These are phyloP conservation scores for Calameuta pallipes DNA, from an alignment of 2,888 invertebrate genomes.

Conservation along the genomic window DNA sequence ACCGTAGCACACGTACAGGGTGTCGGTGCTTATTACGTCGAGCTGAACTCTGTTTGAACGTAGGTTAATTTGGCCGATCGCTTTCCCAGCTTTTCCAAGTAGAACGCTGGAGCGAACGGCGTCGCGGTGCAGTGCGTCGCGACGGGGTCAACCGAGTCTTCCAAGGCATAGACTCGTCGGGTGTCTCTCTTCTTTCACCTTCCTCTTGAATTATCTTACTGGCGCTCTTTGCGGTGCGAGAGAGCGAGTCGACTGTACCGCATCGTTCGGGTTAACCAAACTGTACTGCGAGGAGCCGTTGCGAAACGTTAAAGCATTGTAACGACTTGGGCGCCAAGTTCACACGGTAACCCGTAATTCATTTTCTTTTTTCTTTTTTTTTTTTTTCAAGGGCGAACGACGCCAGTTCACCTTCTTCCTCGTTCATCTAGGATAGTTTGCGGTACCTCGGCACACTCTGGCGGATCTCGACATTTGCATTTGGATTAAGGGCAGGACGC, in stretches of 20 bases:
- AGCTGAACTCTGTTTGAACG: neutral
- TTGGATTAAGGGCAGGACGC: neutral
- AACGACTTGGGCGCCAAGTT: slow-evolving; percentile 29
- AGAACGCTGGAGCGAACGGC: neutral
- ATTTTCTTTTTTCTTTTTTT: neutral
- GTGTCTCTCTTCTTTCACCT: neutral
- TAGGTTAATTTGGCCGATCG: neutral
- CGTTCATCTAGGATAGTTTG: neutral
- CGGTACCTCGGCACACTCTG: neutral
- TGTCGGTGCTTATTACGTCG: neutral
- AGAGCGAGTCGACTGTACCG: neutral
- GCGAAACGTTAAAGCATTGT: neutral
- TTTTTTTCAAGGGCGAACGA: neutral
- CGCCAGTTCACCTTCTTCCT: neutral
- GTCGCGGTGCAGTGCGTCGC: neutral
- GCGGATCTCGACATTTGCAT: neutral
- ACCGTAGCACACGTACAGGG: neutral
- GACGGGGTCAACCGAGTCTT: neutral
- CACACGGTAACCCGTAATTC: slow-evolving; percentile 35
- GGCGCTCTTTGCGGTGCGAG: neutral
- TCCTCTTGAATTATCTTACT: neutral
- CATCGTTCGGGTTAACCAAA: neutral
- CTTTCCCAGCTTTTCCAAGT: neutral
- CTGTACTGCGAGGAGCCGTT: neutral
- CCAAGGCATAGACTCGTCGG: neutral